phyloP scores from a whole-genome alignment of 1,140 invertebrate species.

The Andricus grossulariae region DNA sequence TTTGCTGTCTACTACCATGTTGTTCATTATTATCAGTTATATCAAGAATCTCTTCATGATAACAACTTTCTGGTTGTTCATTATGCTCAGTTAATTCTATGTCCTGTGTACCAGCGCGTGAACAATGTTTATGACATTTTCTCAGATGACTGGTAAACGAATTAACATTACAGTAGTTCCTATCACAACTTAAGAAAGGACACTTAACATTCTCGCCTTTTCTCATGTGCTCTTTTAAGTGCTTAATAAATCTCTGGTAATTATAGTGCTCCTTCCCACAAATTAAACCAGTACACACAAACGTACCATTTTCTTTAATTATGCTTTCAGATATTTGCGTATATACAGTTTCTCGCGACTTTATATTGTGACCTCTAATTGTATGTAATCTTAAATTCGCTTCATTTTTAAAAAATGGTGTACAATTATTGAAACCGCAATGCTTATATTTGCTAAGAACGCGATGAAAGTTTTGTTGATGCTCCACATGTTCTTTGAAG shows the following conservation, averaged over 20 bases:
- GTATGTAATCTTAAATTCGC: conserved; percentile 13
- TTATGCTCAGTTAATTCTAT: conserved; percentile 20
- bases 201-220: no score
- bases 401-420: conserved; percentile 11
- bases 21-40: no score
- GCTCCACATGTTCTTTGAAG: not conserved
- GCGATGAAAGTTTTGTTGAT: not conserved
- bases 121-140: conserved; percentile 2
- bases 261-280: conserved; percentile 2
- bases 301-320: conserved; percentile 14
- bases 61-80: not conserved
- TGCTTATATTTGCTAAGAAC: not conserved
- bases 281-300: conserved; percentile 21
- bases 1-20: no score
- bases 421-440: conserved; percentile 13
- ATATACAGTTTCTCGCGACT: not conserved
- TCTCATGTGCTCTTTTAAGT: no score
- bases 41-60: no score
- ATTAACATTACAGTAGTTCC: no score
- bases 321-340: not conserved
- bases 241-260: no score
- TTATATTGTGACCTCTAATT: not conserved
- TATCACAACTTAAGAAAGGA: no score
- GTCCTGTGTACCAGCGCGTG: not conserved
- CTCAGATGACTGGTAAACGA: not conserved